phyloP scores from a whole-genome alignment of 1,140 invertebrate species.

The Drosophila simulans region DNA sequence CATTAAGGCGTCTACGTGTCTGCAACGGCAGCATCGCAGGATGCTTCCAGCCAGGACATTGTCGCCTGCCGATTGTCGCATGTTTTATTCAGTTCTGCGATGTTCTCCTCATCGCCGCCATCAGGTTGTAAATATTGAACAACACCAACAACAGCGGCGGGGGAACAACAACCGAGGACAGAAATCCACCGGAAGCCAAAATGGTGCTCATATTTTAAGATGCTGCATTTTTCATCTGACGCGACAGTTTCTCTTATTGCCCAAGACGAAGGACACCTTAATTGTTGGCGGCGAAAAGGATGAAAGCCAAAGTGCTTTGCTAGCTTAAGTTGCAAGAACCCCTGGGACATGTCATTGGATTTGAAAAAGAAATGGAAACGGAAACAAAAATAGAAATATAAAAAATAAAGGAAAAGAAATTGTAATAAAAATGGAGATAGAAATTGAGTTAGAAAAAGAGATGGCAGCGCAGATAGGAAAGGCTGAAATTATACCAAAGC shows the following conservation, averaged over 20 bases:
- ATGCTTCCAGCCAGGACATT: conserved; percentile 37
- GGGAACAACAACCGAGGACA: conserved; percentile 19
- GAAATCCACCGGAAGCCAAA: conserved; percentile 42
- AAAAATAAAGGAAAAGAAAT: conserved; percentile 10
- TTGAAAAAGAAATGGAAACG: conserved; percentile 20
- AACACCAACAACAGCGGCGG: conserved; percentile 49
- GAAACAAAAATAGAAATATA: conserved; percentile 6
- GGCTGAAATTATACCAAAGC: conserved; percentile 23
- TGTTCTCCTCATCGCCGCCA: conserved; percentile 34
- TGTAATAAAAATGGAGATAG: conserved; percentile 11
- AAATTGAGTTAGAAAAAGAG: conserved; percentile 21
- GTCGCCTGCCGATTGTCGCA: conserved; percentile 72
- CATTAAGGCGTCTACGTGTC: conserved; percentile 78
- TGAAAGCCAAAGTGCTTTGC: conserved; percentile 2
- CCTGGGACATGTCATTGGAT: conserved; percentile 23
- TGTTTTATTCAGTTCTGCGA: conserved; percentile 69
- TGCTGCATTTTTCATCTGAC: conserved; percentile 65
- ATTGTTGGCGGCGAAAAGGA: conserved; percentile 39
- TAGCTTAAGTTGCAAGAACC: conserved; percentile 1
- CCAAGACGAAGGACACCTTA: conserved; percentile 45
- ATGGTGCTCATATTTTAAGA: conserved; percentile 65
- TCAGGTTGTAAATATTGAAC: conserved; percentile 71
- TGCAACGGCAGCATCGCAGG: conserved; percentile 43
- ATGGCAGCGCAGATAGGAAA: conserved; percentile 8
- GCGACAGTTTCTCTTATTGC: conserved; percentile 54